phyloP scores from a whole-genome alignment of 2,113 vertebrate species.

The Bubo bubo region DNA sequence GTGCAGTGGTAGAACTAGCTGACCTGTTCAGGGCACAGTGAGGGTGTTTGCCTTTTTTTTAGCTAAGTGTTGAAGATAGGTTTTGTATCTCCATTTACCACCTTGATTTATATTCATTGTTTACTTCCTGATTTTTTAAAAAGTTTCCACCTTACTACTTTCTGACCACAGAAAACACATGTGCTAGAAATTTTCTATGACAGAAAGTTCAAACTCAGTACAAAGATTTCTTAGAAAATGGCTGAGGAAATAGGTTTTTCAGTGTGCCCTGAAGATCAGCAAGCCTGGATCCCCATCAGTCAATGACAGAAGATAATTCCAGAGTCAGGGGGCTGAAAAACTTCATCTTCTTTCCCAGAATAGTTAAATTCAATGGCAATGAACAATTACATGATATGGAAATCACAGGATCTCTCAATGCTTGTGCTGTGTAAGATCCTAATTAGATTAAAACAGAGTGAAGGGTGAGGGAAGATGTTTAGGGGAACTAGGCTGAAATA shows the following conservation, averaged over 20 bases:
- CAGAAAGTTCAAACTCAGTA: background rate
- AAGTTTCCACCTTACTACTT: background rate
- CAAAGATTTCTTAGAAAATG: background rate
- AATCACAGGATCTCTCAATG: background rate
- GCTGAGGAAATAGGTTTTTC: background rate
- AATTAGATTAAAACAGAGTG: background rate
- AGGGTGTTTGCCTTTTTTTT: background rate
- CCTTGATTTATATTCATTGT: background rate
- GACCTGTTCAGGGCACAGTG: background rate
- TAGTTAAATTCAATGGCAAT: background rate
- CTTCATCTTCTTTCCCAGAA: background rate
- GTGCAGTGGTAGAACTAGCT: background rate
- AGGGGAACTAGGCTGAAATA: background rate
- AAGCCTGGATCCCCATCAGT: background rate
- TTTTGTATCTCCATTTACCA: background rate
- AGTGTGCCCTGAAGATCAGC: background rate
- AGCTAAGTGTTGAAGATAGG: background rate
- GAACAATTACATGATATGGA: background rate
- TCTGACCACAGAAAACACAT: background rate
- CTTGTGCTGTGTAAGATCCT: background rate
- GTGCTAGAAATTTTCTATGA: background rate
- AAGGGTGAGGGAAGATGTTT: background rate
- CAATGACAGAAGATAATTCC: background rate
- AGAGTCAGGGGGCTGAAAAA: background rate
- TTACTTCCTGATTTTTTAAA: background rate